A percentile compares a stretch with the other conserved stretches of the same genome.
These are phyloP conservation scores for Pseudorhiza aurosa DNA, from an alignment of 30 jellyfish, hydroid and myxozoan species.

Conservation along the genomic window DNA sequence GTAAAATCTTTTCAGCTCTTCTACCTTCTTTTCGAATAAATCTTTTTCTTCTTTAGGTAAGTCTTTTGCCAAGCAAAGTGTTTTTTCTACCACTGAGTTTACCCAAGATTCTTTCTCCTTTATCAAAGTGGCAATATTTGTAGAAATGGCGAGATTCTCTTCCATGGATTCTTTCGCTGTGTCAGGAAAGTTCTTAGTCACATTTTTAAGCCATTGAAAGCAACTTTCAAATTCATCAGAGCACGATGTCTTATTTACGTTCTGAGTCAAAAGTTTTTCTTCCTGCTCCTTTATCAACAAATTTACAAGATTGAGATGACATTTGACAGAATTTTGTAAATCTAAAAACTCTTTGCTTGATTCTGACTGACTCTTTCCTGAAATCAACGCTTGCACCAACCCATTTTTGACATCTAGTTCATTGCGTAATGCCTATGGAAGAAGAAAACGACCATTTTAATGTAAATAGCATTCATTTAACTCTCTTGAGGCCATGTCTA, in stretches of 20 bases:
- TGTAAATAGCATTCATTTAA: too few relatives aligned
- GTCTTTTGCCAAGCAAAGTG: not conserved
- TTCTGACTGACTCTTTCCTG: not conserved
- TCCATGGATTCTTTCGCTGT: slow-evolving; percentile 36
- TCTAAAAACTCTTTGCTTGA: not conserved
- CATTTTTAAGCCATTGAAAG: slow-evolving; percentile 37
- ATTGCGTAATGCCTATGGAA: slow-evolving; percentile 32
- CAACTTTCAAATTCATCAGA: slow-evolving; percentile 12
- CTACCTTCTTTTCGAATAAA: slow-evolving; percentile 10
- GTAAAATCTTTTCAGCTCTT: slow-evolving; percentile 21
- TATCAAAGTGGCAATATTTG: not conserved
- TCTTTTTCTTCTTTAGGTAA: slow-evolving; percentile 30
- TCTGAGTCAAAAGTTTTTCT: slow-evolving; percentile 1
- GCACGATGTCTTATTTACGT: not conserved
- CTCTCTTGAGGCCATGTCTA: too few relatives aligned
- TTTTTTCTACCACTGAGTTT: not conserved
- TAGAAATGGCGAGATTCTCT: slow-evolving; percentile 8
- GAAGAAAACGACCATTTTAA: too few relatives aligned
- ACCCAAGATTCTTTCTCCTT: slow-evolving; percentile 28
- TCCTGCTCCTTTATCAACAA: slow-evolving; percentile 10
- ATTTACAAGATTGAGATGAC: not conserved
- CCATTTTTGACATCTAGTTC: slow-evolving; percentile 54
- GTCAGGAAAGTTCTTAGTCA: slow-evolving; percentile 47
- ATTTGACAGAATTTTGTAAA: slow-evolving; percentile 6
- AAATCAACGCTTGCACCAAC: slow-evolving; percentile 10